Percentiles rank a stretch among this genome's conserved stretches.
These are phyloP conservation scores for Geotrupes spiniger DNA, from an alignment of 2,888 invertebrate species.

Conservation along the genomic window DNA sequence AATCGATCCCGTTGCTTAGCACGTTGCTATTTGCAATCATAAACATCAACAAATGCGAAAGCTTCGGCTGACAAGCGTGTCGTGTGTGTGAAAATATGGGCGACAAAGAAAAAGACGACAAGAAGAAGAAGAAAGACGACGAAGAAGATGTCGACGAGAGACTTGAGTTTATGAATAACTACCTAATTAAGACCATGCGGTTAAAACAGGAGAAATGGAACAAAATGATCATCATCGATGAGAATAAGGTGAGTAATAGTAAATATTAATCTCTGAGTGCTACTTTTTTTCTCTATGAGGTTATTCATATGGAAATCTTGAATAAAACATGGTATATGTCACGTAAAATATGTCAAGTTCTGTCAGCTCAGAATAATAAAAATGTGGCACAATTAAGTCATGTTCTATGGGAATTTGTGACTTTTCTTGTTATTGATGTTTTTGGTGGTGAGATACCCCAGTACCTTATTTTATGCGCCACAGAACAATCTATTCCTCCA, in stretches of 20 bases:
- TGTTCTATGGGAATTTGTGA: no score
- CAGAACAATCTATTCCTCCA: no score
- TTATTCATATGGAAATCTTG: no score
- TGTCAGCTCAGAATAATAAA: no score
- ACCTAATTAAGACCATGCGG: constrained; percentile 68
- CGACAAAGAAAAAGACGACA: constrained; percentile 32
- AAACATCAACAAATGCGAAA: constrained; percentile 14
- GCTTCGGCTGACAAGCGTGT: constrained; percentile 8
- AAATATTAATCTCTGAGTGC: background rate
- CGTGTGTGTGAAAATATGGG: constrained; percentile 19
- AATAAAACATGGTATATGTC: no score
- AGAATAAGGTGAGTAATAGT: constrained; percentile 59
- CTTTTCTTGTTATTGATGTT: no score
- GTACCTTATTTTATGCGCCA: no score
- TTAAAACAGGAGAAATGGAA: constrained; percentile 85
- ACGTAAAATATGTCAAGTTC: no score
- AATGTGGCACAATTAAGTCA: no score
- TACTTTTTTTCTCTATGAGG: background rate
- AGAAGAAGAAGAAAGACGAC: constrained; percentile 44
- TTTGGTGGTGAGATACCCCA: no score
- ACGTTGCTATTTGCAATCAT: constrained; percentile 12
- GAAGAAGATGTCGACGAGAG: constrained; percentile 64
- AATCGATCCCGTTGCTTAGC: constrained; percentile 13
- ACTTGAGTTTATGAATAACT: constrained; percentile 76
- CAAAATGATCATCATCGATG: constrained; percentile 73